phyloP scores from a whole-genome alignment of 2,113 vertebrate genomes.

The Grus americana region DNA sequence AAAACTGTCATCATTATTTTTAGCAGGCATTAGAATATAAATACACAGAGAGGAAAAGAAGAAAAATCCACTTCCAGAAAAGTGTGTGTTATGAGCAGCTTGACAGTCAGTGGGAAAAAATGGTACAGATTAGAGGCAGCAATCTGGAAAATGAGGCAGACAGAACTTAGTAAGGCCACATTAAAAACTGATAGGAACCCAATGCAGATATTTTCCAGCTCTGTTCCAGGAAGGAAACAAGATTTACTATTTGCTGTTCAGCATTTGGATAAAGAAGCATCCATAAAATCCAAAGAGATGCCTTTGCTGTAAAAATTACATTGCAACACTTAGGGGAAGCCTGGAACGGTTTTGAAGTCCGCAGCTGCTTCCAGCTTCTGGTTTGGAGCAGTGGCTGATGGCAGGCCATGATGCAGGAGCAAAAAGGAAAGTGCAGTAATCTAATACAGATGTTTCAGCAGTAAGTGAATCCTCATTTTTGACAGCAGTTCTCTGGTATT shows the following conservation, averaged over 20 bases:
- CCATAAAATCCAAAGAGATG: background rate
- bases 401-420: background rate
- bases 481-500: conserved; percentile 44
- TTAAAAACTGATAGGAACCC: background rate
- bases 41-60: background rate
- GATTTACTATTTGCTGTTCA: background rate
- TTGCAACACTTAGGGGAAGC: background rate
- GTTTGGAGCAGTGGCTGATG: background rate
- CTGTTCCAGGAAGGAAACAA: background rate
- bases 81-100: background rate
- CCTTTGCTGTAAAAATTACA: background rate
- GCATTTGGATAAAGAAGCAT: background rate
- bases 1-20: conserved; percentile 24
- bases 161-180: background rate
- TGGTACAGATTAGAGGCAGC: background rate
- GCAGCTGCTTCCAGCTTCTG: conserved; percentile 12
- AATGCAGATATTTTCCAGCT: background rate
- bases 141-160: background rate
- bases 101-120: background rate
- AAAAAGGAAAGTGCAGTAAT: conserved; percentile 35
- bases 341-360: background rate
- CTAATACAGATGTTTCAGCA: conserved; percentile 39
- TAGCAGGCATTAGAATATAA: background rate
- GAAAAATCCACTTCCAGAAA: background rate
- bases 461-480: background rate